phyloP scores from a whole-genome alignment of 1,140 invertebrate species.

The Cephus cinctus region DNA sequence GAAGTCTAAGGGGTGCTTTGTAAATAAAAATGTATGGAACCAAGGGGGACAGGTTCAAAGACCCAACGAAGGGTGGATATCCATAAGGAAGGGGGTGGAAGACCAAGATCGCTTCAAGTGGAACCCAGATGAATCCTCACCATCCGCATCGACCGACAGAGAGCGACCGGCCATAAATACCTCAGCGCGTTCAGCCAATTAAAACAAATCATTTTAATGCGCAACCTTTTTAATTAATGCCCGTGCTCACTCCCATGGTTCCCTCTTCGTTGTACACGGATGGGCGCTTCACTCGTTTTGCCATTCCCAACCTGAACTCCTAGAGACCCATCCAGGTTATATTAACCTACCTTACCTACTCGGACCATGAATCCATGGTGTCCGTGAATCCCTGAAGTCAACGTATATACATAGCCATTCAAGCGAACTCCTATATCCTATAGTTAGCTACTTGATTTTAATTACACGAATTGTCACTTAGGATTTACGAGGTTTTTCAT shows the following conservation, averaged over 20 bases:
- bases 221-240: slow-evolving; percentile 59
- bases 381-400: neutral
- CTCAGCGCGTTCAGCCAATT: slow-evolving; percentile 56
- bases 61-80: too few species aligned
- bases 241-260: slow-evolving; percentile 44
- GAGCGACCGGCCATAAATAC: slow-evolving; percentile 51
- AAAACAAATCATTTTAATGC: slow-evolving; percentile 60
- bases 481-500: slow-evolving; percentile 34
- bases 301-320: slow-evolving; percentile 32
- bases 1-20: too few species aligned
- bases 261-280: slow-evolving; percentile 32
- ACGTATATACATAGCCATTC: slow-evolving; percentile 6
- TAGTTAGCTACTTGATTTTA: slow-evolving; percentile 41
- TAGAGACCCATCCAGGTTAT: slow-evolving; percentile 37
- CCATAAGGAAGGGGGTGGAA: too few species aligned
- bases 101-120: too few species aligned
- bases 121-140: too few species aligned
- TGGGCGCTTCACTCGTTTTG: slow-evolving; percentile 26
- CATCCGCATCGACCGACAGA: slow-evolving; percentile 35
- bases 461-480: slow-evolving; percentile 43
- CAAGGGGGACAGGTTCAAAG: too few species aligned
- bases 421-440: neutral
- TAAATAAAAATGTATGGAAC: too few species aligned
- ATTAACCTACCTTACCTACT: slow-evolving; percentile 37
- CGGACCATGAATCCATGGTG: neutral